Evolutionary conservation across 2,113 vertebrate genomes (phyloP).

Genomic region (Oreochromis spilurus): DNA sequence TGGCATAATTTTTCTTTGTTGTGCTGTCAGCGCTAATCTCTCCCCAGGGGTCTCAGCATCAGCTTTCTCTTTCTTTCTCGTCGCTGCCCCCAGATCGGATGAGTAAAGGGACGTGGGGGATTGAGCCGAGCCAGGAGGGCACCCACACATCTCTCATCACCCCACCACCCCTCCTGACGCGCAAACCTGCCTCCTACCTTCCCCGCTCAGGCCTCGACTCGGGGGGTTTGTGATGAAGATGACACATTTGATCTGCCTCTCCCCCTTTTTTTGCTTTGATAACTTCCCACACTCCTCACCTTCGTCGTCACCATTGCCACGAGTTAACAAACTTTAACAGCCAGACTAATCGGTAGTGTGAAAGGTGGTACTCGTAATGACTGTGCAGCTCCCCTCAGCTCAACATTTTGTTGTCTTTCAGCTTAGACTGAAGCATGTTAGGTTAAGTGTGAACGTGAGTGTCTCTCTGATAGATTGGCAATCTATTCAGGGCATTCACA

Average conservation of each 20-base stretch:
- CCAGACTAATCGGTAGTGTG: neutral
- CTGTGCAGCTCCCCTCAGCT: neutral
- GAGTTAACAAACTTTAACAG: neutral
- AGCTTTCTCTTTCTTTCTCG: constrained; percentile 35
- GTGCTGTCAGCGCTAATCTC: constrained; percentile 71
- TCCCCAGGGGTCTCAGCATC: constrained; percentile 54
- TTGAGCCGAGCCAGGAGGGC: constrained; percentile 47
- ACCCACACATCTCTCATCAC: constrained; percentile 52
- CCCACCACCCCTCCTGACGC: neutral
- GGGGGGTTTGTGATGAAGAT: neutral
- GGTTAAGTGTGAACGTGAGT: neutral
- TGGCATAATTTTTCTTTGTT: constrained; percentile 67
- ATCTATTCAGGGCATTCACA: neutral
- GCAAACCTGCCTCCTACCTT: constrained; percentile 40
- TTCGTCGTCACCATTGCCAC: neutral
- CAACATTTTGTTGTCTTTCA: neutral
- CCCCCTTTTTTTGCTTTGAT: neutral
- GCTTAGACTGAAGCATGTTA: neutral
- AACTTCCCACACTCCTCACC: neutral
- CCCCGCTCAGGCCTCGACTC: neutral
- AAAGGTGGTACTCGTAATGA: neutral
- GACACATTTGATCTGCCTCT: neutral
- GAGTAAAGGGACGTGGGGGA: constrained; percentile 53
- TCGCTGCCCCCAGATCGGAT: constrained; percentile 56
- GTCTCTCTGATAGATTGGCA: neutral